phyloP scores from a whole-genome alignment of 2,888 invertebrate genomes.

The Lasioglossum pauxillum region DNA sequence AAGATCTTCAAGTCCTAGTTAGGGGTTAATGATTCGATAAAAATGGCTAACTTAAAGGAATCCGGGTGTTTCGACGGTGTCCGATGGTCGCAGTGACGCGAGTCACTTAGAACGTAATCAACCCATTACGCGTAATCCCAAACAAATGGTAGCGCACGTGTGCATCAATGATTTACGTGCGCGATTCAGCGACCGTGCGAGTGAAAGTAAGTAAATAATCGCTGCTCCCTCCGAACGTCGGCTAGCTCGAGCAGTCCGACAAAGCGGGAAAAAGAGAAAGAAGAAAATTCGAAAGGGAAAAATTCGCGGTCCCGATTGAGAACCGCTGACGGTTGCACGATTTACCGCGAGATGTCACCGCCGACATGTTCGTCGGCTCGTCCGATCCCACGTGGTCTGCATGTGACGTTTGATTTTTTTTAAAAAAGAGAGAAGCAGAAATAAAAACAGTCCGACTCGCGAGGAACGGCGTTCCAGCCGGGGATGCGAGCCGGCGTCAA shows the following conservation, averaged over 20 bases:
- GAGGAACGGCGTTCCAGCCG: conserved; percentile 15
- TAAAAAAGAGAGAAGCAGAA: conserved; percentile 13
- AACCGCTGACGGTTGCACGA: conserved; percentile 57
- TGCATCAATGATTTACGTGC: conserved; percentile 56
- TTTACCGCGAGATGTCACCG: conserved; percentile 76
- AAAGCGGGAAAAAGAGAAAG: conserved; percentile 12
- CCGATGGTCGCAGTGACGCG: neutral
- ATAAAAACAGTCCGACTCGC: conserved; percentile 8
- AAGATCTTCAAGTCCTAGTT: neutral
- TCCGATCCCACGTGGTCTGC: conserved; percentile 76
- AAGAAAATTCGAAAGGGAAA: conserved; percentile 18
- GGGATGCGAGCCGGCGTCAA: conserved; percentile 30
- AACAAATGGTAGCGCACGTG: conserved; percentile 53
- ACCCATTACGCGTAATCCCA: conserved; percentile 24
- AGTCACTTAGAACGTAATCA: conserved; percentile 17
- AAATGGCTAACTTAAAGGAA: neutral
- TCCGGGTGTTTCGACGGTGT: neutral
- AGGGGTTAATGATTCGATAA: neutral
- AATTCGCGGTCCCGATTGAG: conserved; percentile 44
- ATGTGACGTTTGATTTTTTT: conserved; percentile 68
- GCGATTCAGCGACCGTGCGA: conserved; percentile 54
- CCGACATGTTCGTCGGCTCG: conserved; percentile 53
- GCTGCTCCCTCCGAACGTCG: conserved; percentile 62
- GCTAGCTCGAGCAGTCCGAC: neutral
- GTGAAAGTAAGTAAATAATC: conserved; percentile 79